phyloP scores from a whole-genome alignment of 2,888 invertebrate genomes.

The Ceriagrion tenellum region DNA sequence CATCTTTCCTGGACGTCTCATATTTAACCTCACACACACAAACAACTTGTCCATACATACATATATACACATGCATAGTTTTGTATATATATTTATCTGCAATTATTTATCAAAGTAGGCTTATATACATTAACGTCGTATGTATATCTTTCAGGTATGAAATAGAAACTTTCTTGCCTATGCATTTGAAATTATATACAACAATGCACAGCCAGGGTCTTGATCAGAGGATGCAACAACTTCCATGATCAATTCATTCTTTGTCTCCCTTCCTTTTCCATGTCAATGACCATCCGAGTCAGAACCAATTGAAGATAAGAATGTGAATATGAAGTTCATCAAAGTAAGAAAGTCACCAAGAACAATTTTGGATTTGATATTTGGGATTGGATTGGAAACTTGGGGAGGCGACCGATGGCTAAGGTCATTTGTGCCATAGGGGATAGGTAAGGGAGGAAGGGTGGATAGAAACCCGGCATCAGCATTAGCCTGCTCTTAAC shows the following conservation, averaged over 20 bases:
- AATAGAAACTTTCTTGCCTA: constrained; percentile 47
- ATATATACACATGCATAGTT: constrained; percentile 41
- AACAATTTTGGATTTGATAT: too few species aligned
- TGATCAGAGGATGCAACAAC: neutral
- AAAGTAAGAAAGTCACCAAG: neutral
- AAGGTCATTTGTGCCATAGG: too few species aligned
- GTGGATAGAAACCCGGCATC: too few species aligned
- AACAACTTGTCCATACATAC: constrained; percentile 1
- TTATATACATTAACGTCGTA: constrained; percentile 63
- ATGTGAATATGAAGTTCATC: neutral
- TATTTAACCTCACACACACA: constrained; percentile 18
- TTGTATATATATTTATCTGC: constrained; percentile 45
- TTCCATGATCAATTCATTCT: neutral
- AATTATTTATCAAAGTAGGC: constrained; percentile 55
- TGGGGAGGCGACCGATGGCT: too few species aligned
- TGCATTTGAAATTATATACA: constrained; percentile 28
- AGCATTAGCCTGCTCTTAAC: too few species aligned
- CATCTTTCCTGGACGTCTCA: constrained; percentile 4
- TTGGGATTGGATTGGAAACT: too few species aligned
- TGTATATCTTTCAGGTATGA: constrained; percentile 55
- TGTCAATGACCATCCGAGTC: neutral
- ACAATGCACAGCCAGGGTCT: constrained; percentile 14
- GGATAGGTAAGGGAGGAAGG: too few species aligned
- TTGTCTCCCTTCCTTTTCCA: neutral
- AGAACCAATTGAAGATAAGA: neutral